Percentiles rank a stretch among this genome's conserved stretches.
phyloP scores from a whole-genome alignment of 2,113 vertebrate genomes.

The Alaudala cheleensis region DNA sequence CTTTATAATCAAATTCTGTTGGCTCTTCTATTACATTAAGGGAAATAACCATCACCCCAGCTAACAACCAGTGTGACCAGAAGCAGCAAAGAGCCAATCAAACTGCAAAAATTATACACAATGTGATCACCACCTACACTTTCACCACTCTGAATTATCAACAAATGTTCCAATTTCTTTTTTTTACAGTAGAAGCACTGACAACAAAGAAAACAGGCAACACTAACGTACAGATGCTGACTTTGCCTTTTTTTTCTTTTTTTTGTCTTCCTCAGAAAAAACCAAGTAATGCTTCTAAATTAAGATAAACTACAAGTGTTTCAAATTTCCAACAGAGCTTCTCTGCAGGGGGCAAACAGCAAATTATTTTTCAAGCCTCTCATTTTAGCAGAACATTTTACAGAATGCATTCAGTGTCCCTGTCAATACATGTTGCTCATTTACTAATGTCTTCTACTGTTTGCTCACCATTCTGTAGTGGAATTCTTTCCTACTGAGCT shows the following conservation, averaged over 20 bases:
- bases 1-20: conserved; percentile 1
- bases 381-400: conserved; percentile 53
- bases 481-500: conserved; percentile 76
- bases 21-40: not conserved
- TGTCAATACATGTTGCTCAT: conserved; percentile 49
- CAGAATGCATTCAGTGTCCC: conserved; percentile 58
- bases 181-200: not conserved
- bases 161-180: not conserved
- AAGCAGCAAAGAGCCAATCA: not conserved
- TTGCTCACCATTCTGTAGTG: conserved; percentile 70
- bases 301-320: conserved; percentile 34
- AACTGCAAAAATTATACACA: not conserved
- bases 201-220: not conserved
- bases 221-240: not conserved
- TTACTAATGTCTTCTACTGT: conserved; percentile 56
- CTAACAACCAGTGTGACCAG: not conserved
- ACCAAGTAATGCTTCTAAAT: conserved; percentile 11
- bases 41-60: not conserved
- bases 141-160: not conserved
- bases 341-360: conserved; percentile 33
- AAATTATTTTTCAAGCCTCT: conserved; percentile 47
- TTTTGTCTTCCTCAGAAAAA: not conserved
- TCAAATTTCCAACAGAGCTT: conserved; percentile 17
- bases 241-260: not conserved
- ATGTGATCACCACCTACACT: not conserved